Evolutionary conservation across 2,113 vertebrate genomes (phyloP).

Genomic region (Mesitornis unicolor): DNA sequence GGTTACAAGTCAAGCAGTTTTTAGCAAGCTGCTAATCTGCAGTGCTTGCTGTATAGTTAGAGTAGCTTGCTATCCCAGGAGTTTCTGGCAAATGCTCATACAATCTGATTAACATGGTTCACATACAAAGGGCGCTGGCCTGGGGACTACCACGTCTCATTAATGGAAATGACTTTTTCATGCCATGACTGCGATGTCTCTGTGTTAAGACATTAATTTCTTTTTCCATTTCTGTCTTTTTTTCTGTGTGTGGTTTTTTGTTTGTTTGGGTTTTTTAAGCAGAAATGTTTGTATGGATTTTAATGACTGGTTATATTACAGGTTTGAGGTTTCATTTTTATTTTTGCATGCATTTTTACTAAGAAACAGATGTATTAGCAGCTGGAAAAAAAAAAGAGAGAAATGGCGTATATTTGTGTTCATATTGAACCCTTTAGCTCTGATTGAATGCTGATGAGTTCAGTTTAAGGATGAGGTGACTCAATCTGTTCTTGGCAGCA

Average conservation of each 20-base stretch:
- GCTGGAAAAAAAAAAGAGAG: not conserved
- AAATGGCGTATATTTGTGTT: not conserved
- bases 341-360: slow-evolving; percentile 10
- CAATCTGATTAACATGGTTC: slow-evolving; percentile 74
- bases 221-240: not conserved
- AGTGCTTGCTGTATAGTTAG: slow-evolving; percentile 52
- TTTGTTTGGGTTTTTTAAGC: not conserved
- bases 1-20: slow-evolving; percentile 73
- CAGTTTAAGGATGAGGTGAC: not conserved
- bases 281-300: not conserved
- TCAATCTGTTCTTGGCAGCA: not conserved
- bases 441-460: not conserved
- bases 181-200: slow-evolving; percentile 4
- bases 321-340: not conserved
- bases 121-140: slow-evolving; percentile 60
- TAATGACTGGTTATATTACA: not conserved
- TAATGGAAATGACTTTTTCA: slow-evolving; percentile 75
- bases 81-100: slow-evolving; percentile 65
- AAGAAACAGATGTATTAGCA: not conserved
- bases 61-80: slow-evolving; percentile 59
- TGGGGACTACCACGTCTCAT: slow-evolving; percentile 62
- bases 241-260: not conserved
- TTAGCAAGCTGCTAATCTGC: slow-evolving; percentile 67
- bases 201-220: slow-evolving; percentile 40
- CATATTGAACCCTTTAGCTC: not conserved